Evolutionary conservation across 2,113 vertebrate species (phyloP).

Genomic region (Grallaria varia): DNA sequence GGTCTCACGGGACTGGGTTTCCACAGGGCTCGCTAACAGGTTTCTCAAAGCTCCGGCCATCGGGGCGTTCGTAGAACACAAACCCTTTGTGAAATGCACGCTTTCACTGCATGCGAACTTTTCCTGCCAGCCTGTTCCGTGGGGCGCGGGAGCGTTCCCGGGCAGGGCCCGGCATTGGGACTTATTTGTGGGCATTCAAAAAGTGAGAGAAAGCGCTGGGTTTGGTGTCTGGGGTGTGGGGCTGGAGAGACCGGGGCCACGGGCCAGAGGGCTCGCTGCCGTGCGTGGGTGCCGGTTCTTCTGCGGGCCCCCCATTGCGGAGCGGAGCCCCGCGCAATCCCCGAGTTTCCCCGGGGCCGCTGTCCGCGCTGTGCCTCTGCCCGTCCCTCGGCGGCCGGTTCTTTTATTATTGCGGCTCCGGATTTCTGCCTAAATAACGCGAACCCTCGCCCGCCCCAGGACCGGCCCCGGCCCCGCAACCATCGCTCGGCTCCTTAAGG

Average conservation of each 20-base stretch:
- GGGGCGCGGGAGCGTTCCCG: background rate
- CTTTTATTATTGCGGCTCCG: background rate
- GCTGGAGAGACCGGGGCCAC: background rate
- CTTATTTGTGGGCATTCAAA: background rate
- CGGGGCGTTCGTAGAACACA: background rate
- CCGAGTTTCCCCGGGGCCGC: background rate
- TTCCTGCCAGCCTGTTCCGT: background rate
- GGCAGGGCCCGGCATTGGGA: fast-evolving
- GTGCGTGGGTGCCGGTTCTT: too few species aligned
- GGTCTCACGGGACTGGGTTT: background rate
- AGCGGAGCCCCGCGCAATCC: background rate
- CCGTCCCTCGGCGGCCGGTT: background rate
- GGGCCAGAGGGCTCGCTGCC: too few species aligned
- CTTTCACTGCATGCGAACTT: background rate
- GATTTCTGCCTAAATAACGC: background rate
- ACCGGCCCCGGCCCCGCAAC: background rate
- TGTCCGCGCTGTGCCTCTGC: background rate
- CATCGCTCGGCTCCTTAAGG: conserved; percentile 33
- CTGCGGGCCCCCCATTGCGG: fast-evolving
- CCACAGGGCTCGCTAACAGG: background rate
- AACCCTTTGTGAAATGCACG: background rate
- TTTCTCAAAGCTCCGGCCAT: background rate
- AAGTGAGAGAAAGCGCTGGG: background rate
- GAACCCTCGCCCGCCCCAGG: background rate
- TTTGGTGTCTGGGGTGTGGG: background rate